phyloP scores from a whole-genome alignment of 1,140 invertebrate species.

The Leptopilina boulardi region DNA sequence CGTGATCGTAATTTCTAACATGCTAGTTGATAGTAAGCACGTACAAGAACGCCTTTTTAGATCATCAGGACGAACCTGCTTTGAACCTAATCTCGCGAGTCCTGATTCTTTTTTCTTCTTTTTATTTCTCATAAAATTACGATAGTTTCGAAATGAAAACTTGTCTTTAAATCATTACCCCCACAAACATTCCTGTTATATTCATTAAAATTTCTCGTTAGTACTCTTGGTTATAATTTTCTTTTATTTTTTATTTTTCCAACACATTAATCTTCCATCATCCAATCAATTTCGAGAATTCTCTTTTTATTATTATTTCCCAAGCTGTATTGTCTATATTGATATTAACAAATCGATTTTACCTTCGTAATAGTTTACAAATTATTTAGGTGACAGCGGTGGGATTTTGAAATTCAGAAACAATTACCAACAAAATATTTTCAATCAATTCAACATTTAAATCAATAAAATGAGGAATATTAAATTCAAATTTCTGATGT shows the following conservation, averaged over 20 bases:
- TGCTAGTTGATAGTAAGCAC: constrained; percentile 5
- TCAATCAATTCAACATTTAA: too few species aligned
- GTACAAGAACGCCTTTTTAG: constrained; percentile 12
- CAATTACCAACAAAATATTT: too few species aligned
- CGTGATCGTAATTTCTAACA: constrained; percentile 28
- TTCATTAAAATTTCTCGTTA: constrained; percentile 18
- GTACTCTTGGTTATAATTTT: background rate
- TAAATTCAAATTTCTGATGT: too few species aligned
- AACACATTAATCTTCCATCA: background rate
- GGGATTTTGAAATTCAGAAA: too few species aligned
- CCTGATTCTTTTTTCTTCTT: background rate
- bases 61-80: constrained; percentile 6
- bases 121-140: constrained; percentile 3
- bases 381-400: background rate
- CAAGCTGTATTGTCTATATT: background rate
- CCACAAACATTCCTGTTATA: background rate
- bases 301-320: background rate
- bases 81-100: background rate
- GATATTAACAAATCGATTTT: background rate
- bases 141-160: constrained; percentile 10
- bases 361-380: background rate
- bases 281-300: constrained; percentile 1
- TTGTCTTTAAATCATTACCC: background rate
- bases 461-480: too few species aligned
- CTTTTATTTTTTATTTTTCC: background rate